Base-by-base conservation (phyloP, 2,797 vertebrate genomes). In the Pelodytes ibericus region DNA sequence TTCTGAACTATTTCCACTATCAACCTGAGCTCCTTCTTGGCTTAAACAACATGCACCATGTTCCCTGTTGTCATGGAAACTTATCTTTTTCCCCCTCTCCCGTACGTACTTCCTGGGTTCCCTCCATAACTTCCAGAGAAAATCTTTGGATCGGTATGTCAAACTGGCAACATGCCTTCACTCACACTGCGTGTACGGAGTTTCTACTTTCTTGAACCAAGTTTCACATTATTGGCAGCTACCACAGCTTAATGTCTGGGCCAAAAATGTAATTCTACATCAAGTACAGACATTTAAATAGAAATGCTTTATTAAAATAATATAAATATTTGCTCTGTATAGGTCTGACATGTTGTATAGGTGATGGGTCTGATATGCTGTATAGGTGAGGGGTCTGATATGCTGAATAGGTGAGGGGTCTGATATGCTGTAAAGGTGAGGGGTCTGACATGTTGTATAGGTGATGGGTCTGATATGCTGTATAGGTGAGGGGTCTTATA, bases 51-150 rank as follows among this genome's bases (percentile, higher is more conserved):
- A 81, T 77, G 81, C 75, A 81, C 74, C 81, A 83, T 73, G 88
- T 84, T 87, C 83, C 60, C 69, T 72, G 87, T 89, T 86, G 84
- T 83, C 89, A 89, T 87, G 81, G 90, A 83, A 90, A 91, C 82
- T 47, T 25, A 26, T 62, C 31, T 41, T 41, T 36, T 30, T 24
- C 70, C 51, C 51, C 22, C 20, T n/a, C 68, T 9, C 5, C n/a
- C n/a, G n/a, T n/a, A n/a, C n/a, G n/a, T n/a, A n/a, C 36, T 39
- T 51, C 29, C 8, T 22, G 41, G 3, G 41, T 16, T 13, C 41
- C 41, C 41, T 44, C 41, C 41, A 44, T 44, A 3, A 44, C 41
- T 16, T 16, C 10, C 15, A 44, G 41, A 44, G 3, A 13, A 44
- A 44, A 15, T 44, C 15, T 3, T 16, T 44, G 41, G 41, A 44